Conservation (phyloP, 2,113 vertebrate species). For the Falcunculus frontatus region DNA sequence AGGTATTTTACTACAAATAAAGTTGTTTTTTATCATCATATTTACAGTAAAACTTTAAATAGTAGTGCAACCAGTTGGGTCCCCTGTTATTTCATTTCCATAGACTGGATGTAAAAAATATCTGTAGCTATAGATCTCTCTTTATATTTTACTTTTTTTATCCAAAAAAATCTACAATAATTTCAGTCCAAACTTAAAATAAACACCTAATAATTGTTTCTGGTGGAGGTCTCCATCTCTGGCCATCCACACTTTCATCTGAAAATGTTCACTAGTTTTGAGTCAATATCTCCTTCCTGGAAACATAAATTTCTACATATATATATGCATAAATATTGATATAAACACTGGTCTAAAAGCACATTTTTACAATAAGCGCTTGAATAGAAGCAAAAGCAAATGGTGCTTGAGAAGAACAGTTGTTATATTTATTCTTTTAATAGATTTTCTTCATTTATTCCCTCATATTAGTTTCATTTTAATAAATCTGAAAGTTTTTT, state of each 20-base stretch:
- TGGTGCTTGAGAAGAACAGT: neutral
- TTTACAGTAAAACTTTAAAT: neutral
- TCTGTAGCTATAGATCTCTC: neutral
- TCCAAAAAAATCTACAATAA: neutral
- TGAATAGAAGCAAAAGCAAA: neutral
- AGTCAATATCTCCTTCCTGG: neutral
- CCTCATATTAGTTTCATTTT: neutral
- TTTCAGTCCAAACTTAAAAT: neutral
- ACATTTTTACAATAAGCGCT: neutral
- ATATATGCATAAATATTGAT: neutral
- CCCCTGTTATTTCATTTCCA: neutral
- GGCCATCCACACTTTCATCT: neutral
- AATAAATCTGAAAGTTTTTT: neutral
- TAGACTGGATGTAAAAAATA: neutral
- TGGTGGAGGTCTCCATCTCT: neutral
- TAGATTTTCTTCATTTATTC: neutral
- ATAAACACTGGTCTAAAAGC: neutral
- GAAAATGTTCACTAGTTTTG: neutral
- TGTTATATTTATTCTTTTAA: neutral
- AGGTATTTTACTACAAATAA: neutral
- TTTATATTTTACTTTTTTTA: neutral
- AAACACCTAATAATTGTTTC: neutral
- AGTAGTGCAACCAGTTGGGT: neutral
- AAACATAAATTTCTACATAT: neutral
- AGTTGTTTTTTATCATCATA: neutral